phyloP scores from a whole-genome alignment of 1,140 invertebrate species.

The Saccostrea glomerata region DNA sequence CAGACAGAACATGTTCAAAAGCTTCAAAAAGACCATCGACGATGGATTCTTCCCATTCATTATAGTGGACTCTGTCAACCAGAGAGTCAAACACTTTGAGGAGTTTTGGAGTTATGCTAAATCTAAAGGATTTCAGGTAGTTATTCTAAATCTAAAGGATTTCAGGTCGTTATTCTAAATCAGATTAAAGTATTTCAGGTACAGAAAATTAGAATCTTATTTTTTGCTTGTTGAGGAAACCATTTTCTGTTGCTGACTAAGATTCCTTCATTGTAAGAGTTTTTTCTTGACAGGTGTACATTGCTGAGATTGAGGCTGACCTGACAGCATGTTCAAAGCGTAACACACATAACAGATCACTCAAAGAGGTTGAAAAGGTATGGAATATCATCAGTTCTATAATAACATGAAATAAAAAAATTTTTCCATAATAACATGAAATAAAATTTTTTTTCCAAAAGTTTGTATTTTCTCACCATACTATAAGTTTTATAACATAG shows the following conservation, averaged over 20 bases:
- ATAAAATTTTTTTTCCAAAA: no score
- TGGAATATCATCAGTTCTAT: background rate
- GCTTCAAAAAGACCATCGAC: constrained; percentile 94
- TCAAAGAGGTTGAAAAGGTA: constrained; percentile 87
- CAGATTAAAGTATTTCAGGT: constrained; percentile 95
- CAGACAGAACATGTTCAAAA: constrained; percentile 89
- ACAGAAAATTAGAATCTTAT: constrained; percentile 53
- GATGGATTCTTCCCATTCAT: constrained; percentile 96
- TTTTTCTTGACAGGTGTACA: constrained; percentile 85
- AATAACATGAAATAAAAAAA: no score
- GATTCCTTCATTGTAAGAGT: background rate
- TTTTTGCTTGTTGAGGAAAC: no score
- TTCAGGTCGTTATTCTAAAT: constrained; percentile 89
- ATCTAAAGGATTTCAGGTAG: constrained; percentile 89
- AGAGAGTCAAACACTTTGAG: constrained; percentile 87
- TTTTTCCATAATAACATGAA: no score
- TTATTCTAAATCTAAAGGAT: constrained; percentile 91
- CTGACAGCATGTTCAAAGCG: constrained; percentile 88
- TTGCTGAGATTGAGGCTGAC: constrained; percentile 90
- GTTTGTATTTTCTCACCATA: no score
- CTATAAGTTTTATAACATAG: no score
- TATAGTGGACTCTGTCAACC: constrained; percentile 89
- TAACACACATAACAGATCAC: constrained; percentile 90
- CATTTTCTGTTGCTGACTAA: background rate
- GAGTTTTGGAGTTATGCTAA: constrained; percentile 94